A percentile compares a stretch with the other conserved stretches of the same genome.
Conservation (phyloP, 1,140 invertebrate species). For the Rhopalosiphum padi region DNA sequence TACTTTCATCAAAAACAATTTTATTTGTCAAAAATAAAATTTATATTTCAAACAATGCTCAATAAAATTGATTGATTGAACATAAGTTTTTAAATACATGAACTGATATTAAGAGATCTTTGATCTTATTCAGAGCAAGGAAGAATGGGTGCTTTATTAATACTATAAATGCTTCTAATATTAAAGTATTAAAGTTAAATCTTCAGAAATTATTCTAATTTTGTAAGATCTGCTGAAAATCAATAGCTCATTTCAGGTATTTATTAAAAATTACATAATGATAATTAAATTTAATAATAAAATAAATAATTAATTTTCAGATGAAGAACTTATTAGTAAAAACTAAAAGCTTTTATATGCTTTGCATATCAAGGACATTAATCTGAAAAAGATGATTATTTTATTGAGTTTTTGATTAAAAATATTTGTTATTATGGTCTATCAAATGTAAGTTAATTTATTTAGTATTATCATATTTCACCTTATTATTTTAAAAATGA, state of each 20-base stretch:
- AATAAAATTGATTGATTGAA: not conserved
- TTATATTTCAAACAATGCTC: not conserved
- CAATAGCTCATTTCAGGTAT: conserved; percentile 42
- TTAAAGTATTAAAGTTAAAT: too few relatives aligned
- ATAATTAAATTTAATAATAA: not conserved
- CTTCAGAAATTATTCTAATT: conserved; percentile 61
- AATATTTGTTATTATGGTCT: conserved; percentile 73
- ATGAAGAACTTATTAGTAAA: conserved; percentile 81
- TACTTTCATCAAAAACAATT: not conserved
- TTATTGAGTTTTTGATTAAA: conserved; percentile 84
- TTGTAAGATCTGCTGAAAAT: conserved; percentile 62
- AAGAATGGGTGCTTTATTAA: conserved; percentile 79
- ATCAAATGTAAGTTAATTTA: conserved; percentile 64
- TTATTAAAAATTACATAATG: not conserved
- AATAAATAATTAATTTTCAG: conserved; percentile 61
- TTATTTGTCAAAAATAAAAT: not conserved
- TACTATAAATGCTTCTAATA: conserved; percentile 66
- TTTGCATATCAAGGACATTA: conserved; percentile 80
- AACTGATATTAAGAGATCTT: conserved; percentile 72
- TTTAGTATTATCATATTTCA: not conserved
- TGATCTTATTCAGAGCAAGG: conserved; percentile 80
- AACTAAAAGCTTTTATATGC: conserved; percentile 82
- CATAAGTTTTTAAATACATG: conserved; percentile 63
- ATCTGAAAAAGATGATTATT: conserved; percentile 72
- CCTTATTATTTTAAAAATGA: too few relatives aligned